phyloP scores from a whole-genome alignment of 2,797 vertebrate species.

The Apogon talboti region DNA sequence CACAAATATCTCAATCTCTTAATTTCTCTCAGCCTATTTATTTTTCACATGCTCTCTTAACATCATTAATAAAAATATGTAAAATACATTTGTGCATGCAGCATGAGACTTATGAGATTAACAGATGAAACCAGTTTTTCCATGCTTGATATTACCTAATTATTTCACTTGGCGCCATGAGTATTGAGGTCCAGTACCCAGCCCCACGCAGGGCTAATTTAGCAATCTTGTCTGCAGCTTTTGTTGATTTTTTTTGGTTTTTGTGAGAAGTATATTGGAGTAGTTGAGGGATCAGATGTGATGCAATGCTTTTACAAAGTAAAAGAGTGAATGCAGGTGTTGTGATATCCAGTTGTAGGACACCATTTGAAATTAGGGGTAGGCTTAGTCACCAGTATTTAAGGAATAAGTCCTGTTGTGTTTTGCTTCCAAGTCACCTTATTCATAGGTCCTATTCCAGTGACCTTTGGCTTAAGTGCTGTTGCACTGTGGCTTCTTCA shows the following conservation, averaged over 20 bases:
- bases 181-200: too few relatives aligned
- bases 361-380: constrained; percentile 16
- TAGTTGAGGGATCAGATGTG: constrained; percentile 1
- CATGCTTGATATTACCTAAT: too few relatives aligned
- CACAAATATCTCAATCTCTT: too few relatives aligned
- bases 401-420: constrained; percentile 3
- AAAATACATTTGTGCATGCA: too few relatives aligned
- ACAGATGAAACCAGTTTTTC: too few relatives aligned
- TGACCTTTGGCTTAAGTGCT: constrained; percentile 43
- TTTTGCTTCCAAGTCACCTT: neutral
- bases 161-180: too few relatives aligned
- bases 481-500: constrained; percentile 45
- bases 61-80: too few relatives aligned
- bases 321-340: constrained; percentile 17
- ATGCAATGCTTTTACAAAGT: constrained; percentile 22
- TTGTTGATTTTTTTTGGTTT: constrained; percentile 1
- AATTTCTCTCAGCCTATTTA: too few relatives aligned
- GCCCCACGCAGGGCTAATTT: constrained; percentile 5
- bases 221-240: constrained; percentile 33
- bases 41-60: too few relatives aligned
- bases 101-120: too few relatives aligned
- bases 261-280: constrained; percentile 1
- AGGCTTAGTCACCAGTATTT: constrained; percentile 5
- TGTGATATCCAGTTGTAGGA: neutral
- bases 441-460: neutral